phyloP scores from a whole-genome alignment of 2,888 invertebrate species.

The Xylophagus ater region DNA sequence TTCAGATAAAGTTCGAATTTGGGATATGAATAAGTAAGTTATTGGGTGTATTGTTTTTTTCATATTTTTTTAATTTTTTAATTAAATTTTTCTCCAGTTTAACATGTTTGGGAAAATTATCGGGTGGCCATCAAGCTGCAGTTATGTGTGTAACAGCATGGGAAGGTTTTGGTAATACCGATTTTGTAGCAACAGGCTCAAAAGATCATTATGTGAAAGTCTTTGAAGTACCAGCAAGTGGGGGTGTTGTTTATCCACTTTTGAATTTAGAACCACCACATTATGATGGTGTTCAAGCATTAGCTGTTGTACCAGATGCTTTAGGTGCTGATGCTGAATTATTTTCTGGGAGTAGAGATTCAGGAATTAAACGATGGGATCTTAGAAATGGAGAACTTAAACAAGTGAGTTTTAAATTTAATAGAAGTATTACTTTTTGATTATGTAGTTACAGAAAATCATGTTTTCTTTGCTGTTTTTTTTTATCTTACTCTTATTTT shows the following conservation, averaged over 20 bases:
- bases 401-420: constrained; percentile 22
- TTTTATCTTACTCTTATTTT: too few species aligned
- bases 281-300: constrained; percentile 79
- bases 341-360: constrained; percentile 77
- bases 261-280: constrained; percentile 71
- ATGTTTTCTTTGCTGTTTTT: too few species aligned
- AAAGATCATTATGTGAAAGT: constrained; percentile 76
- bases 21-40: constrained; percentile 63
- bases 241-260: constrained; percentile 46
- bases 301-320: constrained; percentile 52
- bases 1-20: constrained; percentile 69
- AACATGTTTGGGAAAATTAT: constrained; percentile 58
- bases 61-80: constrained; percentile 2
- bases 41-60: not conserved
- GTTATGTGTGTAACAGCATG: constrained; percentile 70
- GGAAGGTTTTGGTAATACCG: constrained; percentile 41
- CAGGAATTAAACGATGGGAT: constrained; percentile 78
- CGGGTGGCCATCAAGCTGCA: constrained; percentile 70
- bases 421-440: too few species aligned
- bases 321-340: constrained; percentile 38
- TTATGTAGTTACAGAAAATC: too few species aligned
- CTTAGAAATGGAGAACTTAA: constrained; percentile 38
- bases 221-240: constrained; percentile 38
- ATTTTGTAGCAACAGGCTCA: constrained; percentile 65
- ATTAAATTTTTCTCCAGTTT: constrained; percentile 38